Percentiles rank a stretch among this genome's conserved stretches.
Evolutionary conservation across 1,140 invertebrate genomes (phyloP).

Genomic region (Zaprionus davidi): DNA sequence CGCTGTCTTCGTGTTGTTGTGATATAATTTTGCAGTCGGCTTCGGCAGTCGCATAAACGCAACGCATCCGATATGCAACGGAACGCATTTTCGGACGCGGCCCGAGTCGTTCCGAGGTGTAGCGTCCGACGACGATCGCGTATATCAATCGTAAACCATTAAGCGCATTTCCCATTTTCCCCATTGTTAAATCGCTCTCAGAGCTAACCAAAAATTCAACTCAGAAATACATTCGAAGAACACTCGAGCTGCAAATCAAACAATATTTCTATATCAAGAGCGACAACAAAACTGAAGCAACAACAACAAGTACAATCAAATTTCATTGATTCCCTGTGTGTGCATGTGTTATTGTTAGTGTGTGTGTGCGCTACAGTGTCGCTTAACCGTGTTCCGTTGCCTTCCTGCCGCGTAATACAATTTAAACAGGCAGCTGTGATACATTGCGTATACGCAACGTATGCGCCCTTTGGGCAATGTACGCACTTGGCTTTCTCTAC

Average conservation of each 20-base stretch:
- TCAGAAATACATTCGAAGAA: background rate
- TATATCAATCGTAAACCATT: slow-evolving; percentile 83
- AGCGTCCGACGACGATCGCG: slow-evolving; percentile 84
- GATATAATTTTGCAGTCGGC: slow-evolving; percentile 83
- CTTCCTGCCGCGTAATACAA: slow-evolving; percentile 1
- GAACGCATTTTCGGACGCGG: slow-evolving; percentile 85
- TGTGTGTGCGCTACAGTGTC: slow-evolving; percentile 4
- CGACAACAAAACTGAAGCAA: background rate
- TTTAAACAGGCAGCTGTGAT: slow-evolving; percentile 25
- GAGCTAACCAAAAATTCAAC: slow-evolving; percentile 31
- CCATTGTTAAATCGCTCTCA: slow-evolving; percentile 57
- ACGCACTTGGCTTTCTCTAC: slow-evolving; percentile 51
- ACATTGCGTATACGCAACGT: slow-evolving; percentile 71
- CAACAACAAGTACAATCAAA: background rate
- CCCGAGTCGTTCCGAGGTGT: slow-evolving; percentile 84
- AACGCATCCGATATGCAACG: slow-evolving; percentile 85
- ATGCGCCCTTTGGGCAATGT: slow-evolving; percentile 48
- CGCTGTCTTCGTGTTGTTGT: slow-evolving; percentile 82
- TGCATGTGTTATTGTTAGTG: background rate
- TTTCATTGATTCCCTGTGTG: background rate
- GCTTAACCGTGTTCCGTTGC: slow-evolving; percentile 8
- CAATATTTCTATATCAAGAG: background rate
- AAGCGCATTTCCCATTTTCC: slow-evolving; percentile 72
- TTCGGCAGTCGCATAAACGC: slow-evolving; percentile 84
- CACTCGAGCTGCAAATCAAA: slow-evolving; percentile 2